Evolutionary conservation across 1,140 invertebrate genomes (phyloP).

Genomic region (Drosophila busckii): DNA sequence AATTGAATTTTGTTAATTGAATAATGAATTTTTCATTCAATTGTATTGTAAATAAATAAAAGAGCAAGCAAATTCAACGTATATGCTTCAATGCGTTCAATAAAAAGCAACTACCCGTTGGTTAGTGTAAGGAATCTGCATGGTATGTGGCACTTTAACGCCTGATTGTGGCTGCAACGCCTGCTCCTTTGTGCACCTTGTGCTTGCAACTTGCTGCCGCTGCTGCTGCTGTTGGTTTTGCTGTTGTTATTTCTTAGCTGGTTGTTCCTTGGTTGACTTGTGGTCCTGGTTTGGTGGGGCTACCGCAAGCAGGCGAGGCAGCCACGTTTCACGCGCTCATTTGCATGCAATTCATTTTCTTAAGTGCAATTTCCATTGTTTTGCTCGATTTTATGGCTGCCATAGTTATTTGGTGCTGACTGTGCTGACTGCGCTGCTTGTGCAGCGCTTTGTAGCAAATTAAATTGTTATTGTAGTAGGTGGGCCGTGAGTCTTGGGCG

Average conservation of each 20-base stretch:
- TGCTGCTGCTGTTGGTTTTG: slow-evolving; percentile 10
- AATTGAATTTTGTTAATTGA: too few species aligned
- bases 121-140: too few species aligned
- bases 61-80: too few species aligned
- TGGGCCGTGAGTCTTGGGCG: too few species aligned
- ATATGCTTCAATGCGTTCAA: too few species aligned
- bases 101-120: too few species aligned
- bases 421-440: slow-evolving; percentile 8
- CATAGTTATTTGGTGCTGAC: slow-evolving; percentile 3
- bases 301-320: background rate
- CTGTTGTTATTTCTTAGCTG: slow-evolving; percentile 31
- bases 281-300: slow-evolving; percentile 59
- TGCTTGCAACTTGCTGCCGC: slow-evolving; percentile 7
- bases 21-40: too few species aligned
- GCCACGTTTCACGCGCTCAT: slow-evolving; percentile 37
- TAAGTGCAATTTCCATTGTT: slow-evolving; percentile 76
- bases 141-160: slow-evolving; percentile 54
- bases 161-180: slow-evolving; percentile 40
- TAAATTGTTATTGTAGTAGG: slow-evolving; percentile 66
- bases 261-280: slow-evolving; percentile 65
- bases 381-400: slow-evolving; percentile 51
- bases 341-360: slow-evolving; percentile 77
- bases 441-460: slow-evolving; percentile 61
- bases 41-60: too few species aligned
- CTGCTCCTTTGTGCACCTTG: too few species aligned